Base-by-base conservation (phyloP, 2,797 vertebrate species). In the Lagocephalus sceleratus region DNA sequence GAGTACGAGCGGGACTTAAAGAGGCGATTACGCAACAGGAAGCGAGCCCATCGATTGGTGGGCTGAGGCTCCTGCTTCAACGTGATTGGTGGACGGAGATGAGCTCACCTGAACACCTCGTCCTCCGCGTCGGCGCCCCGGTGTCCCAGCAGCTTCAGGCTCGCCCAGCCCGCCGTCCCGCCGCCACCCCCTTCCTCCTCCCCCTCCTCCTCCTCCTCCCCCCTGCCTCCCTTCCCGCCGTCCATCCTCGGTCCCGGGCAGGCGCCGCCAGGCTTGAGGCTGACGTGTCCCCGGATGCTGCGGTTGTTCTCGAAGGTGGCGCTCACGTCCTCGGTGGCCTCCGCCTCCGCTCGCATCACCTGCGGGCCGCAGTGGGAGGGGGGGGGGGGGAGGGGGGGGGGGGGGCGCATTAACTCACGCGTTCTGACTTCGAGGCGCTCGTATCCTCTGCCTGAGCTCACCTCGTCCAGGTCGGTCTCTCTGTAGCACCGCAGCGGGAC, bases 391-490 rank as follows among this genome's bases (percentile, higher is more conserved):
- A n/a, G n/a, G n/a, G n/a, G 15, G 40, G 16, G 40, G 1, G 16
- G 40, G 7, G 40, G 40, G 40, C 1, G 9, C n/a, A n/a, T 42
- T 42, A n/a, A 7, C 1, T 16, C 5, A 41, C 2, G 17, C 9
- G 2, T 17, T 15, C 9, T 41, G 2, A 17, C 5, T 42, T n/a
- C 9, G 40, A 19, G 40, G 9, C 4, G 0, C 16, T 1, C n/a
- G n/a, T n/a, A n/a, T 42, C n/a, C 40, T 7, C n/a, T 19, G 40
- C 8, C 40, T 42, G 16, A 3, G 5, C 2, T 25, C 80, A 95
- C 94, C 78, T 96, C 94, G 2, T 97, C 95, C 2, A 97, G 93
- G 83, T 97, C 90, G 2, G 95, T 97, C 81, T 97, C 95, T 0
- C 91, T 85, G 85, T 98, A 98, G 87, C 94, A 95, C 68, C 95